These are phyloP conservation scores for Botia kubotai DNA, from an alignment of 2,797 vertebrate species.

Conservation along the genomic window DNA sequence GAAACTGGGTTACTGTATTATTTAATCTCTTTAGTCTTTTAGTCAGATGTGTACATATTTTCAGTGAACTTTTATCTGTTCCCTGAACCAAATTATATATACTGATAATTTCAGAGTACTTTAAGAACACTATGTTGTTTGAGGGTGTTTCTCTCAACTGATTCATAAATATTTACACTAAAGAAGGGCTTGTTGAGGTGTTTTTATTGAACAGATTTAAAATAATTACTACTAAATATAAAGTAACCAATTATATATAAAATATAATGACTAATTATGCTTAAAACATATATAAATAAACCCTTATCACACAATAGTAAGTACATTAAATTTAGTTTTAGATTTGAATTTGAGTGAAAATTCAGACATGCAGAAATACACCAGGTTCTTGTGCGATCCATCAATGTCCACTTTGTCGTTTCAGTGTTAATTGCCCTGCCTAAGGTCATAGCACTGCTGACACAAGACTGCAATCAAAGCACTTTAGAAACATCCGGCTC, in stretches of 20 bases:
- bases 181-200: slow-evolving; percentile 6
- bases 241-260: too few species aligned
- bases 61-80: neutral
- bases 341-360: neutral
- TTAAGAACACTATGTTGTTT: slow-evolving; percentile 15
- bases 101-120: slow-evolving; percentile 7
- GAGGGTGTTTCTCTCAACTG: slow-evolving; percentile 29
- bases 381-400: neutral
- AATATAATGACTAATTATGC: neutral
- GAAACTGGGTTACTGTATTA: neutral
- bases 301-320: neutral
- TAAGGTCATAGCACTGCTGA: slow-evolving; percentile 11
- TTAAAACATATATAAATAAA: neutral
- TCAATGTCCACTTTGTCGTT: slow-evolving; percentile 4
- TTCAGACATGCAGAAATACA: neutral
- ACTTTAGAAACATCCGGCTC: neutral
- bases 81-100: neutral
- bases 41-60: neutral
- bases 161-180: slow-evolving; percentile 21
- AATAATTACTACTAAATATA: neutral
- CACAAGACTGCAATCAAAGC: slow-evolving; percentile 4
- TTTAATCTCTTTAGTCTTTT: neutral
- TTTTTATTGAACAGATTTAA: slow-evolving; percentile 2
- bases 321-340: neutral
- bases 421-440: neutral